Base-by-base conservation (phyloP, 2,113 vertebrate species). In the Rhinolophus ferrumequinum region DNA sequence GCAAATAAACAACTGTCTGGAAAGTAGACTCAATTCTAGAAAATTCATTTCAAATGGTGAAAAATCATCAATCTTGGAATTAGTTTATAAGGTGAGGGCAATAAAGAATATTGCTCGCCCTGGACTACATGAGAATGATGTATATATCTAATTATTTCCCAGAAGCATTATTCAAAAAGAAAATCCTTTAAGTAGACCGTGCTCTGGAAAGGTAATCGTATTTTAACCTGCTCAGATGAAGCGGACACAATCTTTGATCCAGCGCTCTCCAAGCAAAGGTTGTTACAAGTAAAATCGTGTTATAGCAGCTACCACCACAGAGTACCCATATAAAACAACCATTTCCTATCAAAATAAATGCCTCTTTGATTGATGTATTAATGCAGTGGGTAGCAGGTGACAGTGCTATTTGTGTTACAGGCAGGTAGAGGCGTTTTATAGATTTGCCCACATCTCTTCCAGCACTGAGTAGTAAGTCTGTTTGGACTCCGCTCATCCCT, bases 11-110 rank as follows among this genome's bases (percentile, higher is more conserved):
- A 30, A 50, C 15, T 44, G 30, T 47, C 50, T 90, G 50, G 82
- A 94, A 95, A 86, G 85, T 33, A 76, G 44, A 92, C 35, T 24
- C 5, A 14, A 9, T 41, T 94, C 52, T 64, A 66, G 70, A 89
- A 95, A 79, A 88, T 79, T 66, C 30, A 82, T 44, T 82, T n/a
- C 26, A 84, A 93, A 83, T 9, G 21, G 33, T 62, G 41, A 80
- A 52, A 88, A 80, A 35, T 79, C 4, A 33, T 58, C 30, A 33
- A 14, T 77, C 24, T 77, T 54, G 21, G 38, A 91, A 54, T 85
- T 92, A 28, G 13, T 90, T 95, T 79, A 87, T 72, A 81, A 76
- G 10, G 13, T 64, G 52, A 80, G 44, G 54, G 35, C 77, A 69
- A 38, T 6, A 69, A 72, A 64, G 47, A 90, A 12, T 24, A 62